Base-by-base conservation (phyloP, 2,888 invertebrate genomes). In the Lasioglossum villosulum region DNA sequence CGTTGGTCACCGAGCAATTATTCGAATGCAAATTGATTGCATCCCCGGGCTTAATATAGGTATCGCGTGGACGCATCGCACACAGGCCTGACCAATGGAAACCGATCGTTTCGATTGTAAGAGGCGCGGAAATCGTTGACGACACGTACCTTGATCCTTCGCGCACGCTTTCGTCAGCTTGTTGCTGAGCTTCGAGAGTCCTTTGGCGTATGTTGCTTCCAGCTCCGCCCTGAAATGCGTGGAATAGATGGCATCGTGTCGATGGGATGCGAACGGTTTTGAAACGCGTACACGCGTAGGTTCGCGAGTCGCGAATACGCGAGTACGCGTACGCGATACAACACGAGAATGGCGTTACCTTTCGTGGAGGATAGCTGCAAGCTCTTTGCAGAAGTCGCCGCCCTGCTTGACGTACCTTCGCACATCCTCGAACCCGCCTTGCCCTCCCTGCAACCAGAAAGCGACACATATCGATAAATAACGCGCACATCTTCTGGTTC, bases 381-480 rank as follows among this genome's bases (percentile, higher is more conserved):
- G 96, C 94, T 99, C 99, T 94, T 99, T 99, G 95, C 98, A 98
- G 95, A 99, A 98, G 95, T 99, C 99, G 73, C 98, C 98, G 66
- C 99, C 99, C 95, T 98, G 98, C 95, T 99, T 99, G 91, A 99
- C 98, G 95, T 98, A 98, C 90, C 98, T 97, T 82, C 98, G 97
- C 75, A 99, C 96, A 95, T 99, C 99, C 93, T 99, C 99, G 95
- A 99, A 99, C 42, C 99, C 98, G 95, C 98, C 98, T 95, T 98
- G 98, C 86, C 97, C 94, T 81, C 96, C 98, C 99, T 99, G 96
- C 6, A 66, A 83, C 0, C 48, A 79, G 68, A 77, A 70, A 16
- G 2, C 42, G 30, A 37, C 48, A 2, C 39, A 14, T n/a, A 5
- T 70, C 70, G 70, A n/a, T 70, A 70, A n/a, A 68, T 30, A 16